Evolutionary conservation across 2,797 vertebrate species (phyloP), one percentile per base, ranked within the genome.

Genomic region (Saxicola maurus): DNA sequence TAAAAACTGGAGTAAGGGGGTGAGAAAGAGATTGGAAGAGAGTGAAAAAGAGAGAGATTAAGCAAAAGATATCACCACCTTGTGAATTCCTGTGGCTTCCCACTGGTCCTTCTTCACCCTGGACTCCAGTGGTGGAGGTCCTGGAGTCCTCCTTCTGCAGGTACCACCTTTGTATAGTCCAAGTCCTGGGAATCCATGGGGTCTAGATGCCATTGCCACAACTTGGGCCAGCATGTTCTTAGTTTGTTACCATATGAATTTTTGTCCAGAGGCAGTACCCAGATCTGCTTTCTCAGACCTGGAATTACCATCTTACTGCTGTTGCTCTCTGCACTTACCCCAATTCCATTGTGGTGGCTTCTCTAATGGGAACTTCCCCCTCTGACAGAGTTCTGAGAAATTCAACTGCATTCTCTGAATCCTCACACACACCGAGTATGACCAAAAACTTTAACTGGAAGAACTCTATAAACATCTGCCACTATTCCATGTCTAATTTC

Each of bases 1-100:
- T 12, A 49, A 14, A 57, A 56, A 56, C 2, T 0, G 0, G 17
- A 19, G 4, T 3, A 7, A 25, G 2, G 4, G 4, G 11, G 3
- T 20, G 28, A 31, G 33, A 35, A 33, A 33, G 33, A 33, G 33
- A 33, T 33, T 8, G 33, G 33, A 24, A 57, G 17, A 33, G 7
- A 33, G 19, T 24, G 24, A 62, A 71, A 62, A 53, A 62, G 24
- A 43, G 17, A 23, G 25, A 42, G 21, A 49, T 49, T 42, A 27
- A n/a, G 5, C 14, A n/a, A 10, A 73, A 49, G 7, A 16, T 18
- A 56, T 12, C 21, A 42, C 14, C 7, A 27, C 10, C n/a, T 9
- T 21, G 17, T 37, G 60, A 57, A 57, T 49, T 49, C 10, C 35
- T 56, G 17, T 7, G 18, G 3, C n/a, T 49, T 65, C 35, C 25